Evolutionary conservation across 2,113 vertebrate species (phyloP), one percentile per base, ranked within the genome.

Genomic region (Ceuthmochares aereus): DNA sequence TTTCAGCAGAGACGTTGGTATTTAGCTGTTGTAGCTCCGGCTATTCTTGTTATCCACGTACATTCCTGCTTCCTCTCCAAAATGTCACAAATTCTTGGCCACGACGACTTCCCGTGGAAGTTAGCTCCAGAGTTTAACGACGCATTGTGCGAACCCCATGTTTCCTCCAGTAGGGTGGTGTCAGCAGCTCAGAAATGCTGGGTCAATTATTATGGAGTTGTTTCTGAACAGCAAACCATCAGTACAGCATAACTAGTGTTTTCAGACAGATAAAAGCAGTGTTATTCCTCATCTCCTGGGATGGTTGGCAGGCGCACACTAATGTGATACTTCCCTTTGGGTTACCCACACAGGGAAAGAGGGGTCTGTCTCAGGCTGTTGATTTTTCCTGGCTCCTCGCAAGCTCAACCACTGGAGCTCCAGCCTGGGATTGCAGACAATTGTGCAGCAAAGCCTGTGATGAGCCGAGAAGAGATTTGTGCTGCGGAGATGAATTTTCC

Each of bases 51-150:
- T 95, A 83, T 25, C 90, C 30, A 0, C 3, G 22, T 79, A 34
- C 63, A 16, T 22, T 55, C 52, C 54, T 14, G 73, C 60, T 96
- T 93, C 95, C 93, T 94, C 80, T 75, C 92, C 0, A 34, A 94
- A 94, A 76, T 80, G 67, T 93, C 95, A 87, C 68, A 20, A 56
- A 88, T 93, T 96, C 93, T 96, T 95, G 95, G 93, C 93, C 70
- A 42, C 14, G 0, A 14, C 40, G 22, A 10, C 82, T 96, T 96
- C 93, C 92, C 2, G 10, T 63, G 92, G 79, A 95, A 91, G 79
- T 73, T 26, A 20, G 55, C 79, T 87, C 75, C 49, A 6, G 4
- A 13, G 80, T 86, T 66, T 86, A 36, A 60, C 20, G 45, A 29
- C 25, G 52, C 76, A 20, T 73, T 73, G 93, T 91, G 74, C 45